Evolutionary conservation across 2,113 vertebrate genomes (phyloP).

Genomic region (Trachemys scripta): DNA sequence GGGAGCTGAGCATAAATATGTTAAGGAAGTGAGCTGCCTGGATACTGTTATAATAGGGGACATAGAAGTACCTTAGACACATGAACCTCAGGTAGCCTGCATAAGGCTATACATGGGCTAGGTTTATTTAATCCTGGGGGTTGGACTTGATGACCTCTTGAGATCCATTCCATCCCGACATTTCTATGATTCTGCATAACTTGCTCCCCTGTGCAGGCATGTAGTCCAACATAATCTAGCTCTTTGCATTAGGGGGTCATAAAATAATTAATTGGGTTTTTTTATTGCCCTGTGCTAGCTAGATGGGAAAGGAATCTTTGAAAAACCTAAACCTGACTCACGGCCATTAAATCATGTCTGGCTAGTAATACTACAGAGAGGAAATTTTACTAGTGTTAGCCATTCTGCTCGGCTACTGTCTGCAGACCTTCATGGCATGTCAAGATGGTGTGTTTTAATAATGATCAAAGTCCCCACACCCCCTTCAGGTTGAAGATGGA

Average conservation of each 20-base stretch:
- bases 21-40: not conserved
- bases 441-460: not conserved
- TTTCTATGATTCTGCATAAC: not conserved
- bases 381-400: constrained; percentile 43
- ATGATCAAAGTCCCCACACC: not conserved
- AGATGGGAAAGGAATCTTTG: constrained; percentile 55
- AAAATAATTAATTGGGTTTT: not conserved
- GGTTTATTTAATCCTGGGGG: not conserved
- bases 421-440: not conserved
- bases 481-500: not conserved
- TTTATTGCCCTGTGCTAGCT: not conserved
- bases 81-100: not conserved
- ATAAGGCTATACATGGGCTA: not conserved
- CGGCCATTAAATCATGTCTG: constrained; percentile 28
- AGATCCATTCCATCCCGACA: not conserved
- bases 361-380: constrained; percentile 30
- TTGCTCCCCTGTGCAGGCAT: not conserved
- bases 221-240: not conserved
- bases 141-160: not conserved
- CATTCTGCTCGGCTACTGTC: not conserved
- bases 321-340: constrained; percentile 60
- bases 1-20: not conserved
- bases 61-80: not conserved
- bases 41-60: not conserved
- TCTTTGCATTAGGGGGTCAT: not conserved